These are phyloP conservation scores for Physella acuta DNA, from an alignment of 1,140 invertebrate species.

Conservation along the genomic window DNA sequence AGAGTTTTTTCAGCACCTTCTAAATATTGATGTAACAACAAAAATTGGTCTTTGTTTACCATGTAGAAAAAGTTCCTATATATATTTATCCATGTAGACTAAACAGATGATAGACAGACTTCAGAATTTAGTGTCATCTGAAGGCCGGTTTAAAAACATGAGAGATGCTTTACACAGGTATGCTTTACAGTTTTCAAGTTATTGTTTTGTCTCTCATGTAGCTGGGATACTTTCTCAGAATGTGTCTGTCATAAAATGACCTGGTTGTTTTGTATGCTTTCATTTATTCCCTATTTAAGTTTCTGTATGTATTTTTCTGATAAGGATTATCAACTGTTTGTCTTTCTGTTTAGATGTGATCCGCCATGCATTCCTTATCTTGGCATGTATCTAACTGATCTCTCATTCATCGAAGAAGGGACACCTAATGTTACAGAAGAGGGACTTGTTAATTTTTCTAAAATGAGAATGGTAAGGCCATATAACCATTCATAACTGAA, in stretches of 20 bases:
- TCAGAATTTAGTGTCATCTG: conserved; percentile 83
- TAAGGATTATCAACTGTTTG: conserved; percentile 17
- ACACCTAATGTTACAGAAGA: conserved; percentile 90
- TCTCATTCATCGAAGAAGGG: conserved; percentile 93
- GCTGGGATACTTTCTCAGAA: too few species aligned
- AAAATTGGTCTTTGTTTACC: too few species aligned
- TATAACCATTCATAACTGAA: too few species aligned
- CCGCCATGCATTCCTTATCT: conserved; percentile 91
- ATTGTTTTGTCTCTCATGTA: too few species aligned
- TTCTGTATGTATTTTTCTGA: conserved; percentile 2
- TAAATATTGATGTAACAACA: too few species aligned
- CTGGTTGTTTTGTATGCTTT: too few species aligned
- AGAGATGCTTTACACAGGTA: conserved; percentile 78
- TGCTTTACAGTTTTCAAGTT: too few species aligned
- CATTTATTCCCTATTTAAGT: too few species aligned
- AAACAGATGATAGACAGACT: conserved; percentile 85
- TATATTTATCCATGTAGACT: conserved; percentile 67
- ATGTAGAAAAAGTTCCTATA: too few species aligned
- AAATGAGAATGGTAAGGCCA: conserved; percentile 92
- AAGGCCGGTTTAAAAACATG: conserved; percentile 84
- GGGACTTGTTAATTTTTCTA: conserved; percentile 90
- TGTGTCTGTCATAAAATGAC: too few species aligned
- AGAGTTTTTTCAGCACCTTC: too few species aligned
- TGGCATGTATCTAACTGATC: conserved; percentile 88
- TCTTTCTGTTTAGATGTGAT: conserved; percentile 71